Base-by-base conservation (phyloP, 2,888 invertebrate genomes). In the Hipparchia semele region DNA sequence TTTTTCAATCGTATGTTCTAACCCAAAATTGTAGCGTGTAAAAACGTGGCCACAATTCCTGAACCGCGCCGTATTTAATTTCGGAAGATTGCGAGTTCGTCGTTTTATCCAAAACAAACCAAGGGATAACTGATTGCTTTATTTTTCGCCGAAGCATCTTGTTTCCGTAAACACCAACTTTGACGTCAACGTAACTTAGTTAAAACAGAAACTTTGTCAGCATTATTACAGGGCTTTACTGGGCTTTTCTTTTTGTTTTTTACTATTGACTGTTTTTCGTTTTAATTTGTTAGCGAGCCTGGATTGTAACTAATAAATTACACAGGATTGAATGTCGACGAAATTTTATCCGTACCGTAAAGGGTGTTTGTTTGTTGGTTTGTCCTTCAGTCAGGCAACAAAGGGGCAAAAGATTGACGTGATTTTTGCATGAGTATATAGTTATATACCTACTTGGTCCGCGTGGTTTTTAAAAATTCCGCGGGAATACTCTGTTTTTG, bases 91-190 rank as follows among this genome's bases (percentile, higher is more conserved):
- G 84, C 82, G 78, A 82, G 85, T 82, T 85, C 83, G 84, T 83
- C 84, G 84, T 86, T 85, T 86, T 85, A 86, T 85, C 82, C 81
- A 82, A 87, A 87, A 85, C 86, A 88, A 87, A 86, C 86, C 77
- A 77, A 80, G 77, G 84, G 84, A 82, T 87, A 87, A 86, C 84
- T 86, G 86, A 87, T 87, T 86, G 82, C 88, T 86, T 87, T 86
- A 85, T 86, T 86, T 86, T 82, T 78, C 77, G 74, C 59, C 53
- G 51, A 46, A 69, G 69, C 73, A 76, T 80, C 78, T 78, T 79
- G 83, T 83, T 83, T 80, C 73, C 79, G 80, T 81, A 80, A 85
- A 83, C 83, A 81, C 45, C 61, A 84, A 83, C 79, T 84, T 83
- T 64, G 39, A 65, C 65, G 73, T 76, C 75, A 79, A 67, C 61